These are phyloP conservation scores for Pantala flavescens DNA, from an alignment of 1,140 invertebrate genomes.

Conservation along the genomic window DNA sequence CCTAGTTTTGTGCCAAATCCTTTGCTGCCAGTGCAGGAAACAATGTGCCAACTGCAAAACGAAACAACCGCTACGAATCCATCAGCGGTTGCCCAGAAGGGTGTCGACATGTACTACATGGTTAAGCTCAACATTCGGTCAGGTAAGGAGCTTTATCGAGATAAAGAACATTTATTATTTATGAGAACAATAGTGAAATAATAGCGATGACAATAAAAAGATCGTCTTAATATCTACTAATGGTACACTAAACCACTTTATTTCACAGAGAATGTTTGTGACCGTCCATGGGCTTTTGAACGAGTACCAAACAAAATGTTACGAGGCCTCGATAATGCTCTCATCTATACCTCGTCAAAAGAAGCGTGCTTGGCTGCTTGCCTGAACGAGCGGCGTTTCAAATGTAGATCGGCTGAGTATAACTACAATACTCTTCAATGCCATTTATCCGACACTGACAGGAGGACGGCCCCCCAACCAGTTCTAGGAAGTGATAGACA, in stretches of 20 bases:
- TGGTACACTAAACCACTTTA: no score
- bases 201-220: background rate
- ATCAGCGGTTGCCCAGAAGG: slow-evolving; percentile 63
- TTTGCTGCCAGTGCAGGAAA: slow-evolving; percentile 81
- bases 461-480: slow-evolving; percentile 70
- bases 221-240: no score
- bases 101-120: slow-evolving; percentile 91
- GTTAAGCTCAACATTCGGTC: slow-evolving; percentile 82
- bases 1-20: slow-evolving; percentile 81
- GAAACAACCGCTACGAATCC: slow-evolving; percentile 83
- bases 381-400: slow-evolving; percentile 83
- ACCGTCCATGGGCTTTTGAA: slow-evolving; percentile 86
- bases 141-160: slow-evolving; percentile 37
- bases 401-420: slow-evolving; percentile 84
- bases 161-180: background rate
- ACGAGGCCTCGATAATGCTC: slow-evolving; percentile 75
- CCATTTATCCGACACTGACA: slow-evolving; percentile 76
- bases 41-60: slow-evolving; percentile 83
- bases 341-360: slow-evolving; percentile 87
- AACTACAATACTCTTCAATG: slow-evolving; percentile 87
- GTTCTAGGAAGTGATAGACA: slow-evolving; percentile 63
- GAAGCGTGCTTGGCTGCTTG: slow-evolving; percentile 86
- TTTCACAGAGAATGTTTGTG: slow-evolving; percentile 69
- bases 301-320: slow-evolving; percentile 85
- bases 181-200: background rate